These are phyloP conservation scores for Onchidella celtica DNA, from an alignment of 2,888 invertebrate species.

Conservation along the genomic window DNA sequence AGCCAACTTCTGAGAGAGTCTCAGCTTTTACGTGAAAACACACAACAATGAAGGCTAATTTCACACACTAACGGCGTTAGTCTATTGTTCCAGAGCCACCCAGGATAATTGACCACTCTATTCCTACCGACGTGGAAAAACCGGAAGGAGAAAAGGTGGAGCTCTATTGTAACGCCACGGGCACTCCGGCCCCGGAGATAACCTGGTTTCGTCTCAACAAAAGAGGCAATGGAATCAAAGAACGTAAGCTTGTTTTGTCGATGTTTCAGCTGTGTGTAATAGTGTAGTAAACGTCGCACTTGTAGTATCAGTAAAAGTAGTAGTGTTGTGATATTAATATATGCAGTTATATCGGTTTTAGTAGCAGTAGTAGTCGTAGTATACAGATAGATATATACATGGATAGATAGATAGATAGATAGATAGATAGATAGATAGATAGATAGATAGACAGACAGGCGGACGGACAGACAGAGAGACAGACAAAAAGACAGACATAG, in stretches of 20 bases:
- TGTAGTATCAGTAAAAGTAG: too few species aligned
- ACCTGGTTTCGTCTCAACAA: constrained; percentile 86
- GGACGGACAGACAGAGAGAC: too few species aligned
- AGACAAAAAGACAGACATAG: too few species aligned
- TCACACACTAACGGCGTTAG: too few species aligned
- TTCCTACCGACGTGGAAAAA: constrained; percentile 87
- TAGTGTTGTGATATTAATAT: neutral
- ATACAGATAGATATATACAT: constrained; percentile 4
- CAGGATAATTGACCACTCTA: constrained; percentile 41
- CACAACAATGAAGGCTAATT: too few species aligned
- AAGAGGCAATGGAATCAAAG: constrained; percentile 21
- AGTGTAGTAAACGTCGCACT: too few species aligned
- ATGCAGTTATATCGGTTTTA: too few species aligned
- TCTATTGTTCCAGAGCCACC: constrained; percentile 51
- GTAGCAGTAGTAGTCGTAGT: neutral
- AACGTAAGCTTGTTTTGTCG: constrained; percentile 19
- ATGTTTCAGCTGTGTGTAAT: neutral
- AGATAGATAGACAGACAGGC: too few species aligned
- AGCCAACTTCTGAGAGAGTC: too few species aligned
- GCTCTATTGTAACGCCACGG: constrained; percentile 88
- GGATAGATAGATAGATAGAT: too few species aligned
- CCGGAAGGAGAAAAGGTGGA: constrained; percentile 96
- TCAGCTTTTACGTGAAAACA: too few species aligned
- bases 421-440: neutral
- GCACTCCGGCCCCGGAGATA: constrained; percentile 91